phyloP scores from a whole-genome alignment of 1,140 invertebrate genomes.

The Saccostrea glomerata region DNA sequence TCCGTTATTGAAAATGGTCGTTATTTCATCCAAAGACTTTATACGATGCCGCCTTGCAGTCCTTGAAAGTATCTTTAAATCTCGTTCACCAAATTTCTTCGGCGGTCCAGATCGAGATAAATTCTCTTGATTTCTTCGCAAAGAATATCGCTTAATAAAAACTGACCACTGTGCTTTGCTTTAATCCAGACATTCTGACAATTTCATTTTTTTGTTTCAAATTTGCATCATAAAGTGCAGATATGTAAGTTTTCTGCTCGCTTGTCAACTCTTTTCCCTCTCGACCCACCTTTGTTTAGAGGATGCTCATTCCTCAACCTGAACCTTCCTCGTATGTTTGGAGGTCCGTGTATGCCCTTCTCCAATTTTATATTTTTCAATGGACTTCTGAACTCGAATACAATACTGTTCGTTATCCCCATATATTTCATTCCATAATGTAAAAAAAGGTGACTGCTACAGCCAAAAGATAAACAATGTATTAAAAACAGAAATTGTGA shows the following conservation, averaged over 20 bases:
- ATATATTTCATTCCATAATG: no score
- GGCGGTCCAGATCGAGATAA: neutral
- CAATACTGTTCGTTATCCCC: no score
- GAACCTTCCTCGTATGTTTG: no score
- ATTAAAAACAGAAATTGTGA: no score
- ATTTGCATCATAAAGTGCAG: neutral
- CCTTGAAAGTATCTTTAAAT: neutral
- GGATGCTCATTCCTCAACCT: no score
- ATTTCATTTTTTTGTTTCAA: neutral
- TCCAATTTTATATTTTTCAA: no score
- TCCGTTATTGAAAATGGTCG: neutral
- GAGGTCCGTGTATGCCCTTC: no score
- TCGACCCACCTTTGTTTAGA: neutral
- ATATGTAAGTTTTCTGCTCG: neutral
- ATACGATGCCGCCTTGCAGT: neutral
- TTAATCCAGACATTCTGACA: neutral
- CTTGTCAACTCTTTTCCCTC: neutral
- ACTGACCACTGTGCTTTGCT: neutral
- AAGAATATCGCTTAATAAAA: neutral
- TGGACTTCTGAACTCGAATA: no score
- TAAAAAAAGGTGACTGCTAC: no score
- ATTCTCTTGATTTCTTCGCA: neutral
- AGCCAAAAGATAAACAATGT: no score
- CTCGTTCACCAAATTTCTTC: neutral
- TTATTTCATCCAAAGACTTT: conserved; percentile 11